Percentiles rank a stretch among this genome's conserved stretches.
Conservation (phyloP, 2,797 vertebrate species). For the Girardinus metallicus region DNA sequence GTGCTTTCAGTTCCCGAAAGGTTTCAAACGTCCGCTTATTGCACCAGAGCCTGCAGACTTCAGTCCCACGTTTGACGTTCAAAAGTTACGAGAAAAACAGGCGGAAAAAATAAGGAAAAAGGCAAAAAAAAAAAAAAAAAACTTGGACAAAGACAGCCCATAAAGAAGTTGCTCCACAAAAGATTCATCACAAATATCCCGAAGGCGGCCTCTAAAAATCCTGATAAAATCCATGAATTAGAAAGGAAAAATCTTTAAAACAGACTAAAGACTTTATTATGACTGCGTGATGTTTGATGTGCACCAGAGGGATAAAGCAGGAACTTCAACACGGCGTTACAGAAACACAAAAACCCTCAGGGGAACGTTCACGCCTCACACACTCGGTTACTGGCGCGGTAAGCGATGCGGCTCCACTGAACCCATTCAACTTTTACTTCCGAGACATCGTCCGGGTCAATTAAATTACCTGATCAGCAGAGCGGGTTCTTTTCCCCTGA, state of each 20-base stretch:
- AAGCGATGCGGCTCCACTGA: constrained; percentile 10
- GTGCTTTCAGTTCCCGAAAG: constrained; percentile 55
- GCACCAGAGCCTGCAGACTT: constrained; percentile 47
- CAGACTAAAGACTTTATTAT: background rate
- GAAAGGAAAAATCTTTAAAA: constrained; percentile 30
- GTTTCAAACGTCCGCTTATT: constrained; percentile 50
- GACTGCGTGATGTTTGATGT: background rate
- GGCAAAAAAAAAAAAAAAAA: background rate
- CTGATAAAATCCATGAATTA: constrained; percentile 53
- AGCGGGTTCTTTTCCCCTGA: background rate
- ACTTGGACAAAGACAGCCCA: constrained; percentile 27
- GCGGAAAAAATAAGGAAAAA: background rate
- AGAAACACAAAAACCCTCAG: background rate
- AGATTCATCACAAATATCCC: background rate
- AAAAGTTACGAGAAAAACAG: background rate
- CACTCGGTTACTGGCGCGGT: background rate
- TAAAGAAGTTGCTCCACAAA: background rate
- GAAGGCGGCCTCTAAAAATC: constrained; percentile 37
- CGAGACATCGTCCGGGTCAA: background rate
- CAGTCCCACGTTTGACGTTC: constrained; percentile 25
- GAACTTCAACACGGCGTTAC: constrained; percentile 6
- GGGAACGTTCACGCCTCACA: background rate
- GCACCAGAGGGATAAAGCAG: constrained; percentile 7
- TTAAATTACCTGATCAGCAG: background rate
- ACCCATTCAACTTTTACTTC: constrained; percentile 21